Evolutionary conservation across 1,140 invertebrate species (phyloP).

Genomic region (Ctenoplectra terminalis): DNA sequence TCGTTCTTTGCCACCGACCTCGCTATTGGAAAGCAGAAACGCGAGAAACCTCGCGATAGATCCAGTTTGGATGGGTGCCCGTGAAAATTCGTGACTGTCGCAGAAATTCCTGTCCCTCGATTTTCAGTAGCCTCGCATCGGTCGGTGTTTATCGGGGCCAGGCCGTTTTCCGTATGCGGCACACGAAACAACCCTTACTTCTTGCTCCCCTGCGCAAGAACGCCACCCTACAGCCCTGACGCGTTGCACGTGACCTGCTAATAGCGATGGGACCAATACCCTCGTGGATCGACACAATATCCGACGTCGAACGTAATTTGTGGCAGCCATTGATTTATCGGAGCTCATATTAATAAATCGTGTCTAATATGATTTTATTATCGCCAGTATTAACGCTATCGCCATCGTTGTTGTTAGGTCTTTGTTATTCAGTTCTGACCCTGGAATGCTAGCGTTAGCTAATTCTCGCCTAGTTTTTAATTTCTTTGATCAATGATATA

Average conservation of each 20-base stretch:
- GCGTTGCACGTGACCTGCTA: conserved; percentile 64
- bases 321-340: not conserved
- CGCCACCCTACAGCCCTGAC: conserved; percentile 53
- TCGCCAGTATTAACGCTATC: too few relatives aligned
- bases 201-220: conserved; percentile 41
- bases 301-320: conserved; percentile 19
- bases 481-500: too few relatives aligned
- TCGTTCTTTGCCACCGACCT: not conserved
- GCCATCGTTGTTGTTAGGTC: too few relatives aligned
- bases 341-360: not conserved
- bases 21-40: conserved; percentile 11
- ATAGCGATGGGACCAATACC: conserved; percentile 28
- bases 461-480: too few relatives aligned
- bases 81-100: conserved; percentile 60
- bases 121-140: conserved; percentile 52
- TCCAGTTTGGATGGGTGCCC: conserved; percentile 65
- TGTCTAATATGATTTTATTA: not conserved
- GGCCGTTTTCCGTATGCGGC: conserved; percentile 63
- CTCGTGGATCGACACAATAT: not conserved
- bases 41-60: conserved; percentile 35
- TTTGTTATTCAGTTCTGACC: too few relatives aligned
- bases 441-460: too few relatives aligned
- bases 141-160: conserved; percentile 68
- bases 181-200: conserved; percentile 65
- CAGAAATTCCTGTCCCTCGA: conserved; percentile 55